phyloP scores from a whole-genome alignment of 2,888 invertebrate genomes.

The Tinea trinotella region DNA sequence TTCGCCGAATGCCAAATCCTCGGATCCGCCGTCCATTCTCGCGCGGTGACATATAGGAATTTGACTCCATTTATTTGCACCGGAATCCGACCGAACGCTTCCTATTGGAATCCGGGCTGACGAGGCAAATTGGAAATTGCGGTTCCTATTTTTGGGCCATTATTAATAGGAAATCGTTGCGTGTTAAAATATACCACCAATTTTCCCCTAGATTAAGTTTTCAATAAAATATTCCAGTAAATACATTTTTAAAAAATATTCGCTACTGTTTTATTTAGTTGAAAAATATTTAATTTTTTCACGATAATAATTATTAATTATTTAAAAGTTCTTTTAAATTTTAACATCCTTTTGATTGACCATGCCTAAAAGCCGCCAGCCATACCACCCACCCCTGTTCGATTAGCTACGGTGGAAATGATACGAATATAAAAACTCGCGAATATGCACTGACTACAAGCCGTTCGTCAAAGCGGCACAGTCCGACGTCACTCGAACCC shows the following conservation, averaged over 20 bases:
- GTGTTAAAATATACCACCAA: background rate
- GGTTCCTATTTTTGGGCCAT: constrained; percentile 60
- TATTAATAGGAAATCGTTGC: constrained; percentile 14
- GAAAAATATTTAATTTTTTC: background rate
- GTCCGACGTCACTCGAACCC: constrained; percentile 62
- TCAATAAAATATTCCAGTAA: background rate
- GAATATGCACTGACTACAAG: background rate
- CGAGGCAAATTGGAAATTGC: constrained; percentile 70
- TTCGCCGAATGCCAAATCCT: constrained; percentile 43
- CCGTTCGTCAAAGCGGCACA: constrained; percentile 1
- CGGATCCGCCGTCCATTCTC: constrained; percentile 56
- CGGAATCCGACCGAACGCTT: constrained; percentile 35
- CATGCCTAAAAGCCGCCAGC: constrained; percentile 11
- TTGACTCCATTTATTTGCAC: constrained; percentile 66
- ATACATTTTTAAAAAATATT: background rate
- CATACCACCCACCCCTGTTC: background rate
- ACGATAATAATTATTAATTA: background rate
- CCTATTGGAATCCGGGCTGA: constrained; percentile 73
- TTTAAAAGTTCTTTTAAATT: background rate
- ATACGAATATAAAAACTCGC: background rate
- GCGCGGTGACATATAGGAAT: constrained; percentile 70
- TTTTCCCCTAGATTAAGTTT: background rate
- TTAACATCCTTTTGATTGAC: constrained; percentile 14
- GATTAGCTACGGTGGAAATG: constrained; percentile 14
- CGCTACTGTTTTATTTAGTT: background rate